A percentile compares a stretch with the other conserved stretches of the same genome.
Evolutionary conservation across 2,113 vertebrate genomes (phyloP).

Genomic region (Glaucomys volans): DNA sequence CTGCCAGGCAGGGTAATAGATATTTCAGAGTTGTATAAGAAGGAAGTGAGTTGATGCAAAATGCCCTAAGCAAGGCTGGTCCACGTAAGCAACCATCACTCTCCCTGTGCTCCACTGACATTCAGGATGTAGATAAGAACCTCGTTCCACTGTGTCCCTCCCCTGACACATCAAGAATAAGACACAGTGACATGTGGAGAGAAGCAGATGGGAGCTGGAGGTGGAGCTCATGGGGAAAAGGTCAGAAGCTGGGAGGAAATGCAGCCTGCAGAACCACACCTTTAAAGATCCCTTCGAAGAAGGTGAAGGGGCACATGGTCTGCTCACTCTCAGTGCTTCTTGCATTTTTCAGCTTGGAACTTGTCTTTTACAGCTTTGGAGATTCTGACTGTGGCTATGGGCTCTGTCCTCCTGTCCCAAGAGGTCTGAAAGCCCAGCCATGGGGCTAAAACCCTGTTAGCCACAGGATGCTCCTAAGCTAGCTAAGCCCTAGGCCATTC

Average conservation of each 20-base stretch:
- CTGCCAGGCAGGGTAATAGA: not conserved
- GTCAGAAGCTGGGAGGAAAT: not conserved
- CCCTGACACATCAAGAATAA: not conserved
- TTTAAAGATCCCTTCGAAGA: not conserved
- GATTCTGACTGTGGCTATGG: not conserved
- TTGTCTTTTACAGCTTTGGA: not conserved
- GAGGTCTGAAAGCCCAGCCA: not conserved
- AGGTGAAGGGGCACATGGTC: not conserved
- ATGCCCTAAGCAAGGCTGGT: not conserved
- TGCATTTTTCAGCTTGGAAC: not conserved
- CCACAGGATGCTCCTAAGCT: not conserved
- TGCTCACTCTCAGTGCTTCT: not conserved
- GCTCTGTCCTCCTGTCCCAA: too few species aligned
- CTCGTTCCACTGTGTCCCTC: not conserved
- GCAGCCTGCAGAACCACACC: not conserved
- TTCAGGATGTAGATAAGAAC: not conserved
- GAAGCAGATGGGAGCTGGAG: not conserved
- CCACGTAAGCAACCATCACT: not conserved
- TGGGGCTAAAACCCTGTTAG: accelerated
- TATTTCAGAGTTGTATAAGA: not conserved
- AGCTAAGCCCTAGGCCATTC: not conserved
- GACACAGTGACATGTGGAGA: too few species aligned
- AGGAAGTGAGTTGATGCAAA: not conserved
- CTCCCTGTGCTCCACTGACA: not conserved
- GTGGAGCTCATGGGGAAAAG: not conserved